Percentiles rank a stretch among this genome's conserved stretches.
Evolutionary conservation across 2,888 invertebrate genomes (phyloP).

Genomic region (Drosophila meridionalis): DNA sequence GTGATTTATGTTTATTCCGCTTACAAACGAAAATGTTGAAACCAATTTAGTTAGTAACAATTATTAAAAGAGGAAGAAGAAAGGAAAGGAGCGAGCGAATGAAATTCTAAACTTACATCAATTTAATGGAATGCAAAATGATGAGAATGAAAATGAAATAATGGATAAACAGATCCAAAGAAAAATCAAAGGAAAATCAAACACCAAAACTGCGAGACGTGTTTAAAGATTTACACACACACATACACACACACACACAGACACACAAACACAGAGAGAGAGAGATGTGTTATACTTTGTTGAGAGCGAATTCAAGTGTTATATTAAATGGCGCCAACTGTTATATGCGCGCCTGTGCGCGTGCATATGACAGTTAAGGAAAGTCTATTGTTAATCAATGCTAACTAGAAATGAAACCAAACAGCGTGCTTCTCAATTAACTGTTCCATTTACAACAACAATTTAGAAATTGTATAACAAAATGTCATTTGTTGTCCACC

Average conservation of each 20-base stretch:
- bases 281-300: slow-evolving; percentile 26
- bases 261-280: background rate
- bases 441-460: slow-evolving; percentile 45
- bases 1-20: slow-evolving; percentile 19
- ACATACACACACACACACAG: background rate
- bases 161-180: background rate
- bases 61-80: slow-evolving; percentile 16
- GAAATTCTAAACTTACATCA: slow-evolving; percentile 20
- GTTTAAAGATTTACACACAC: slow-evolving; percentile 25
- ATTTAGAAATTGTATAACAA: slow-evolving; percentile 25
- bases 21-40: slow-evolving; percentile 25
- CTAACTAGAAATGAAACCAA: slow-evolving; percentile 22
- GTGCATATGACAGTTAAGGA: slow-evolving; percentile 25
- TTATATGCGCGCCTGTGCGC: slow-evolving; percentile 17
- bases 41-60: slow-evolving; percentile 46
- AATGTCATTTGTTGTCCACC: slow-evolving; percentile 54
- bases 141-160: background rate
- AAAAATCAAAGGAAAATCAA: slow-evolving; percentile 10
- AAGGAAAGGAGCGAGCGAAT: background rate
- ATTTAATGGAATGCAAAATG: background rate
- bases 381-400: slow-evolving; percentile 31
- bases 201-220: slow-evolving; percentile 39
- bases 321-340: slow-evolving; percentile 30
- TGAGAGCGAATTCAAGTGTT: slow-evolving; percentile 23
- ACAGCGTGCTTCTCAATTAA: slow-evolving; percentile 51